Conservation (phyloP, 2,113 vertebrate species). For the Thamnaconus septentrionalis region DNA sequence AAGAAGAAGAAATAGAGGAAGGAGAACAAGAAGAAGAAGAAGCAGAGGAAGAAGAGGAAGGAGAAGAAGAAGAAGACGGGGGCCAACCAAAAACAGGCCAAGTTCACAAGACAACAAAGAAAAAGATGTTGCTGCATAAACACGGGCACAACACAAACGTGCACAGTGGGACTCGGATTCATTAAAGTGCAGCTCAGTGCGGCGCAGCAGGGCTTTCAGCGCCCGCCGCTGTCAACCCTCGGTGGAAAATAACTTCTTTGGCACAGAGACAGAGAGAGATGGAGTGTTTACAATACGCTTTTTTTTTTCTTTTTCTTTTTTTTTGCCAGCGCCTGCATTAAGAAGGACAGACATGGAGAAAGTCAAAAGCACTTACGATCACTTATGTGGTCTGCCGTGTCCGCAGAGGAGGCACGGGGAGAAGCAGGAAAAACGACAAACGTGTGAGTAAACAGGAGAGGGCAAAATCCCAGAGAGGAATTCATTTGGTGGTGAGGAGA, state of each 20-base stretch:
- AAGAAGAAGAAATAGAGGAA: too few relatives aligned
- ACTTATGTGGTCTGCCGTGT: constrained; percentile 65
- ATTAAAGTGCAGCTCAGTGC: constrained; percentile 13
- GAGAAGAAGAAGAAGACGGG: too few relatives aligned
- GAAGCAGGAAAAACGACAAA: constrained; percentile 33
- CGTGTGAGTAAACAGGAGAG: constrained; percentile 35
- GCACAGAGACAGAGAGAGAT: not conserved
- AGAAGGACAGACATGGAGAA: constrained; percentile 39
- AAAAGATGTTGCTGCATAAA: not conserved
- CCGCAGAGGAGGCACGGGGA: constrained; percentile 34
- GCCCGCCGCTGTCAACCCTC: not conserved
- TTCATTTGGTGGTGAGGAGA: not conserved
- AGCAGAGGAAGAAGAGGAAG: too few relatives aligned
- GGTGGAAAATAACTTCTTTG: constrained; percentile 30
- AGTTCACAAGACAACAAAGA: too few relatives aligned
- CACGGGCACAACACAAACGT: not conserved
- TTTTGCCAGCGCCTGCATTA: constrained; percentile 39
- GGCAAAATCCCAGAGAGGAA: constrained; percentile 1
- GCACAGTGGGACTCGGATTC: constrained; percentile 11
- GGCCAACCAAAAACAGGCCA: too few relatives aligned
- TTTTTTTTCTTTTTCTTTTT: not conserved
- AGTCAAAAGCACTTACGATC: constrained; percentile 71
- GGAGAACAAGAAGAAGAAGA: too few relatives aligned
- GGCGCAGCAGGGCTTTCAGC: constrained; percentile 15
- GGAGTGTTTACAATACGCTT: constrained; percentile 43